phyloP scores from a whole-genome alignment of 2,113 vertebrate genomes.

The Edolisoma coerulescens region DNA sequence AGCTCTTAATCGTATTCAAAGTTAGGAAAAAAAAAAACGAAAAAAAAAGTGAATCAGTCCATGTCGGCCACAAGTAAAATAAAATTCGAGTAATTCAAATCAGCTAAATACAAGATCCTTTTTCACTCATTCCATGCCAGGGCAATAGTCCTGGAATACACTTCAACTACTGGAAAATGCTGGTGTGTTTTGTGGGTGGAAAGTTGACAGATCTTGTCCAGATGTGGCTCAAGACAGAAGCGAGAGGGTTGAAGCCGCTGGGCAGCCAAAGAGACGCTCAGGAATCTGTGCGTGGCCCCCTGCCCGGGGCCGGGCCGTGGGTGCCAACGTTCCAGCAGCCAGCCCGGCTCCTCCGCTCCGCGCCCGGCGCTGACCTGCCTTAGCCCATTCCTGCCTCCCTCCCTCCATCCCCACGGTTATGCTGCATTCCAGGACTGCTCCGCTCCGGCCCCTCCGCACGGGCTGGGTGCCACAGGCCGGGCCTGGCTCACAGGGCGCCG shows the following conservation, averaged over 20 bases:
- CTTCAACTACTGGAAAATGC: background rate
- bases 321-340: background rate
- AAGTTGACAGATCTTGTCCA: background rate
- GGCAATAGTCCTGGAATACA: background rate
- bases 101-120: background rate
- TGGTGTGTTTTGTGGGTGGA: background rate
- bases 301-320: background rate
- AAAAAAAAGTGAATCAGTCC: background rate
- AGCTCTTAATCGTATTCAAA: slow-evolving; percentile 68
- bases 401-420: slow-evolving; percentile 27
- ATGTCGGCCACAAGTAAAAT: background rate
- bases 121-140: slow-evolving; percentile 3
- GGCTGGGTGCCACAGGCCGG: background rate
- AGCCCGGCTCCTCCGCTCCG: slow-evolving; percentile 15
- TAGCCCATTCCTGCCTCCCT: slow-evolving; percentile 51
- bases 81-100: background rate
- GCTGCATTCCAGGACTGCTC: slow-evolving; percentile 50
- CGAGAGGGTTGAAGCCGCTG: background rate
- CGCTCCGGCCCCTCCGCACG: background rate
- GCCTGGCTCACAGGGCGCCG: background rate
- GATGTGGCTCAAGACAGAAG: background rate
- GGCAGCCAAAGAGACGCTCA: background rate
- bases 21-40: background rate
- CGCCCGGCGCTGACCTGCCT: slow-evolving; percentile 24
- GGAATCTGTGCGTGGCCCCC: background rate